These are phyloP conservation scores for Philypnodon macrostomus DNA, from an alignment of 2,797 vertebrate species.

Conservation along the genomic window DNA sequence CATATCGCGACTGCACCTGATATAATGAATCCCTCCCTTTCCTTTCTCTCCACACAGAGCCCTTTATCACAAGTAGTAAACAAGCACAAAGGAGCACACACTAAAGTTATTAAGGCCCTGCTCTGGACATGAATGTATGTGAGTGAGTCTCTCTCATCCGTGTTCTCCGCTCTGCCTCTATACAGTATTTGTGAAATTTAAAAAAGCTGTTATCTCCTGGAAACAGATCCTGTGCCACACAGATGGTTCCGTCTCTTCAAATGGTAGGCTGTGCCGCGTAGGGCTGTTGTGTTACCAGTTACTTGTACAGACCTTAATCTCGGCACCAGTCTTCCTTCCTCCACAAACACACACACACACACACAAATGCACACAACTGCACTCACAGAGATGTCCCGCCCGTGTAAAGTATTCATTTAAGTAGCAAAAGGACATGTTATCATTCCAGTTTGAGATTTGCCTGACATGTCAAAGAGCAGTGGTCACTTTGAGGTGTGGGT, in stretches of 20 bases:
- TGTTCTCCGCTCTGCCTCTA: slow-evolving; percentile 29
- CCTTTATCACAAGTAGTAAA: slow-evolving; percentile 66
- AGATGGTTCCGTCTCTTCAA: slow-evolving; percentile 77
- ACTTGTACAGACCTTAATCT: slow-evolving; percentile 76
- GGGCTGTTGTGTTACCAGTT: slow-evolving; percentile 71
- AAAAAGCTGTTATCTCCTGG: slow-evolving; percentile 78
- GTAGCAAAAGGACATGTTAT: slow-evolving; percentile 38
- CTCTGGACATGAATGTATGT: slow-evolving; percentile 44
- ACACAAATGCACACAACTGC: slow-evolving; percentile 10
- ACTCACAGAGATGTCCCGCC: slow-evolving; percentile 27
- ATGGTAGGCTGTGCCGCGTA: slow-evolving; percentile 70
- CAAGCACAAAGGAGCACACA: slow-evolving; percentile 52
- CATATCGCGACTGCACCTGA: slow-evolving; percentile 56
- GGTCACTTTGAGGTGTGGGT: slow-evolving; percentile 35
- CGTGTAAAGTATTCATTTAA: slow-evolving; percentile 29
- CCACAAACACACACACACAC: slow-evolving; percentile 7
- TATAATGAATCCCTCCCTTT: slow-evolving; percentile 57
- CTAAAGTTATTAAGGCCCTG: slow-evolving; percentile 62
- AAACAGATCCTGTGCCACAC: slow-evolving; percentile 79
- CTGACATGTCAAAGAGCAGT: slow-evolving; percentile 35
- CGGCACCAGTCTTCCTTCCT: slow-evolving; percentile 69
- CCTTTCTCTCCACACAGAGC: slow-evolving; percentile 44
- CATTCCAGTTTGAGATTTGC: slow-evolving; percentile 33
- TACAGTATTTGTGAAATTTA: slow-evolving; percentile 75
- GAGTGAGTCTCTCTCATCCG: slow-evolving; percentile 26